phyloP scores from a whole-genome alignment of 2,113 vertebrate genomes.

The Percina caprodes region DNA sequence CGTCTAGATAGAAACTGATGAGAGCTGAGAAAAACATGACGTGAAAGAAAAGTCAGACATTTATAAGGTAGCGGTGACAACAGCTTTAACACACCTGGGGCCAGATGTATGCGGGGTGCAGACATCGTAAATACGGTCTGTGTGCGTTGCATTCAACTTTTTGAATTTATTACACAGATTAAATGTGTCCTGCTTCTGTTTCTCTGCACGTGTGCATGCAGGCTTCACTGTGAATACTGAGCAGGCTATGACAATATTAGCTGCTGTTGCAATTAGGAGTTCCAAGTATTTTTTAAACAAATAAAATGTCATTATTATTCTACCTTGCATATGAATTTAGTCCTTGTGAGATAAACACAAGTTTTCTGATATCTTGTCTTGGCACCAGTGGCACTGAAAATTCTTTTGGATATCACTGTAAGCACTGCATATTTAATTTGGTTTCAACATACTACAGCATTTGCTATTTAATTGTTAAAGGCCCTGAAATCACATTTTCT shows the following conservation, averaged over 20 bases:
- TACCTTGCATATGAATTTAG: conserved; percentile 44
- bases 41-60: conserved; percentile 31
- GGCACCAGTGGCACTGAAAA: conserved; percentile 27
- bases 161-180: conserved; percentile 28
- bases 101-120: neutral
- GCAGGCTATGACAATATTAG: conserved; percentile 2
- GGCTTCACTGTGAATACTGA: conserved; percentile 1
- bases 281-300: conserved; percentile 44
- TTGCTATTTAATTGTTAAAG: neutral
- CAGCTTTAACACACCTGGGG: conserved; percentile 21
- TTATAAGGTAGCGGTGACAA: conserved; percentile 42
- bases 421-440: conserved; percentile 11
- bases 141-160: neutral
- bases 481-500: neutral
- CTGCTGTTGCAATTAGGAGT: conserved; percentile 18
- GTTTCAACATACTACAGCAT: neutral
- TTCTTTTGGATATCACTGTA: neutral
- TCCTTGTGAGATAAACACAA: conserved; percentile 28
- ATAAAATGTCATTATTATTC: conserved; percentile 56
- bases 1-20: conserved; percentile 25
- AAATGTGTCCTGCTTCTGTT: neutral
- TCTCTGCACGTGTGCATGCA: conserved; percentile 8
- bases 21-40: conserved; percentile 19
- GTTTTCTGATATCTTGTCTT: conserved; percentile 29
- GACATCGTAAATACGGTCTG: neutral